Evolutionary conservation across 2,797 vertebrate species (phyloP), one percentile per base, ranked within the genome.

Genomic region (Pogoniulus pusillus): DNA sequence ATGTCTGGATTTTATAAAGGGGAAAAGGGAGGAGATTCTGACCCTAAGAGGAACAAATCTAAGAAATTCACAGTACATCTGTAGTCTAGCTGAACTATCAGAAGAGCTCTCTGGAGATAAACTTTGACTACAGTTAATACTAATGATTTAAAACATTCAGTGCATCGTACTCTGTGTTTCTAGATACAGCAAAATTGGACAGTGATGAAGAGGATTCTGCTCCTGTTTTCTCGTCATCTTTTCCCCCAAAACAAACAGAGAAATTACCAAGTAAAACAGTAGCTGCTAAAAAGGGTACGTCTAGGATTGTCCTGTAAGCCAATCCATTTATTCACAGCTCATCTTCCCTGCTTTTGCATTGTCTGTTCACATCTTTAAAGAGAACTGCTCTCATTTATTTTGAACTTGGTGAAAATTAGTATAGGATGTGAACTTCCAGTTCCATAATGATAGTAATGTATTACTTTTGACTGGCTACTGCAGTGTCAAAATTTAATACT

Each of bases 171-270:
- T 94, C 60, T 84, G 72, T 90, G 78, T 80, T 85, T 96, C 84
- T 89, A 99, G 99, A 99, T 79, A 97, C 96, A 65, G 98, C 97
- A 93, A 99, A 98, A 97, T 98, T 98, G 20, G 98, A 99, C 96
- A 99, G 98, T 49, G 98, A 99, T 16, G 98, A 98, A 27, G 98
- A 98, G 73, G 98, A 98, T 96, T 96, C 97, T 59, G 86, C 95
- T 59, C 98, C 97, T 7, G 95, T 97, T 43, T 98, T 98, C 96
- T 98, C 98, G 72, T 98, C 98, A 4, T 98, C 98, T 94, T 98
- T 98, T 97, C 97, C 97, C 96, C 97, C 98, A 91, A 98, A 98
- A 55, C 98, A 97, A 17, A 98, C 98, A 66, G 98, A 99, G 85
- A 99, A 99, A 97, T 91, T 97, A 94, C 93, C 97, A 90, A 97